Conservation (phyloP, 30 jellyfish, hydroid and myxozoan species). For the Hydractinia echinata region DNA sequence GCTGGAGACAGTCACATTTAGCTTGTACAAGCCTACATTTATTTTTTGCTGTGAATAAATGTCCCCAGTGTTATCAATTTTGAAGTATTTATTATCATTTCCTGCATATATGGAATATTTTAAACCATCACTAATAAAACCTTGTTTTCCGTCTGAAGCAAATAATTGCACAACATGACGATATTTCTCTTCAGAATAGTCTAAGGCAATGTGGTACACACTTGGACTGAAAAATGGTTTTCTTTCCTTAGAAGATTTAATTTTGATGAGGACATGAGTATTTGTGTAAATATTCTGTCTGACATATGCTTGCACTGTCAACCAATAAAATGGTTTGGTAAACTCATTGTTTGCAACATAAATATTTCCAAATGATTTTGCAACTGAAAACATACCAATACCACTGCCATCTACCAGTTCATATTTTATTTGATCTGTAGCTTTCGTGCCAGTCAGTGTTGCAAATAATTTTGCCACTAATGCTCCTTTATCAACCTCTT, state of each 20-base stretch:
- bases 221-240: slow-evolving; percentile 31
- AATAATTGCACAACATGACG: slow-evolving; percentile 43
- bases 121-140: slow-evolving; percentile 39
- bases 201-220: slow-evolving; percentile 19
- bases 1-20: slow-evolving; percentile 31
- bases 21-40: slow-evolving; percentile 25
- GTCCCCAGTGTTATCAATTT: slow-evolving; percentile 52
- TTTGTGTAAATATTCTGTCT: slow-evolving; percentile 63
- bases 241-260: not conserved
- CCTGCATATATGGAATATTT: slow-evolving; percentile 61
- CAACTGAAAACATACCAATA: slow-evolving; percentile 48
- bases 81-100: slow-evolving; percentile 45
- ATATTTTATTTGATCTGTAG: slow-evolving; percentile 51
- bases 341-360: not conserved
- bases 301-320: slow-evolving; percentile 86
- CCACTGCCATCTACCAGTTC: slow-evolving; percentile 92
- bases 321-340: slow-evolving; percentile 53
- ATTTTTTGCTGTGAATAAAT: slow-evolving; percentile 25
- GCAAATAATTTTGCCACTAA: slow-evolving; percentile 49
- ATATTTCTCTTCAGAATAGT: not conserved
- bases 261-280: slow-evolving; percentile 48
- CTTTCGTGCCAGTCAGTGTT: slow-evolving; percentile 26
- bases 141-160: slow-evolving; percentile 54
- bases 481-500: slow-evolving; percentile 54
- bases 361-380: slow-evolving; percentile 14